Base-by-base conservation (phyloP, 2,113 vertebrate genomes). In the Fregetta grallaria region DNA sequence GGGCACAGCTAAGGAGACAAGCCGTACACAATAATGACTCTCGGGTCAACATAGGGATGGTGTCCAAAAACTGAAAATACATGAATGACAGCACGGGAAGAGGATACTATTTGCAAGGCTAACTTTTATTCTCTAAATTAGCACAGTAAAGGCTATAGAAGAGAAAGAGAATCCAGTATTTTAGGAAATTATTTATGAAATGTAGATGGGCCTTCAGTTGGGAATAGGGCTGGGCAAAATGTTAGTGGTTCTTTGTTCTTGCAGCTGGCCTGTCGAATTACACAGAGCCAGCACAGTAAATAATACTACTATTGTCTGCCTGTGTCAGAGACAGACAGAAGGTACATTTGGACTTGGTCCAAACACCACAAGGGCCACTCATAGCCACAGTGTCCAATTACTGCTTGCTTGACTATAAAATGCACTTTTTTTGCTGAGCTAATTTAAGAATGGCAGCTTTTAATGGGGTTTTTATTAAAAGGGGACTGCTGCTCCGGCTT, bases 241-340 rank as follows among this genome's bases (percentile, higher is more conserved):
- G 98, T 97, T 97, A 97, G 96, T 66, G 62, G 92, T 92, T 96
- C 98, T 98, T 98, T 98, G 98, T 98, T 98, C 98, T 95, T 93
- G 96, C 98, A 98, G 98, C 98, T 98, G 98, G 98, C 97, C 98
- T 98, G 97, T 98, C 96, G 94, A 98, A 98, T 97, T 94, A 97
- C 97, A 97, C 79, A 96, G 96, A 98, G 97, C 97, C 97, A 97
- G 97, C 89, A 97, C 97, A 92, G 98, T 98, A 98, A 98, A 98
- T 98, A 98, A 98, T 98, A 98, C 98, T 70, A 76, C 98, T 97
- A 98, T 98, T 98, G 98, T 98, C 97, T 98, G 98, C 97, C 92
- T 95, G 95, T 97, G 98, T 98, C 98, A 98, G 97, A 98, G 98
- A 98, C 98, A 98, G 98, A 98, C 98, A 98, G 98, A 98, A 98